A percentile compares a stretch with the other conserved stretches of the same genome.
phyloP scores from a whole-genome alignment of 1,140 invertebrate genomes.

The Hylyphantes graminicola region DNA sequence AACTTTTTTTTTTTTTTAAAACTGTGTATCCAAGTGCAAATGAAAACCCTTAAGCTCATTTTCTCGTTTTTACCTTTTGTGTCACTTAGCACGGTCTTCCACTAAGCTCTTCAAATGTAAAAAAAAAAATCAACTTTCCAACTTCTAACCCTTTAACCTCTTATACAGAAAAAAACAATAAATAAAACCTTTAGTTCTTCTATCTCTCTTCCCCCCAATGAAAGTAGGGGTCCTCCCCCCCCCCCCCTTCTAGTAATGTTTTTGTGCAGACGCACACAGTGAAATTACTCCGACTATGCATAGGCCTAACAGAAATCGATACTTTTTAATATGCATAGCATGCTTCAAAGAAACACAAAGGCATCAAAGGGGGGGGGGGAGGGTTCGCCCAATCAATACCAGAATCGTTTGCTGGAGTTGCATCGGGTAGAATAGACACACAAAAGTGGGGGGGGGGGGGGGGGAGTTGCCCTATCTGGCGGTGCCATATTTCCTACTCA shows the following conservation, averaged over 20 bases:
- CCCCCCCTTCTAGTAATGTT: slow-evolving; percentile 45
- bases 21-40: too few relatives aligned
- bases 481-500: slow-evolving; percentile 57
- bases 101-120: too few relatives aligned
- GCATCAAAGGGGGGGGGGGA: slow-evolving; percentile 31
- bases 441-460: slow-evolving; percentile 3
- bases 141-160: slow-evolving; percentile 55
- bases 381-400: slow-evolving; percentile 50
- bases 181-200: slow-evolving; percentile 41
- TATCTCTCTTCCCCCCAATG: slow-evolving; percentile 20
- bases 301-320: slow-evolving; percentile 60
- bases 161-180: slow-evolving; percentile 23
- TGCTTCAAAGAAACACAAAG: slow-evolving; percentile 63
- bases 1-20: too few relatives aligned
- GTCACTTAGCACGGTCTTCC: neutral
- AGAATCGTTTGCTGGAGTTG: slow-evolving; percentile 45
- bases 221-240: neutral
- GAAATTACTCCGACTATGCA: slow-evolving; percentile 49
- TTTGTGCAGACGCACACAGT: slow-evolving; percentile 52
- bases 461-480: slow-evolving; percentile 36
- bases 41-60: too few relatives aligned
- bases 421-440: slow-evolving; percentile 32
- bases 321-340: slow-evolving; percentile 64
- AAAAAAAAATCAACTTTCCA: neutral
- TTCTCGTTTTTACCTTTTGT: slow-evolving; percentile 35